Conservation (phyloP, 1,140 invertebrate species). For the Orius insidiosus region DNA sequence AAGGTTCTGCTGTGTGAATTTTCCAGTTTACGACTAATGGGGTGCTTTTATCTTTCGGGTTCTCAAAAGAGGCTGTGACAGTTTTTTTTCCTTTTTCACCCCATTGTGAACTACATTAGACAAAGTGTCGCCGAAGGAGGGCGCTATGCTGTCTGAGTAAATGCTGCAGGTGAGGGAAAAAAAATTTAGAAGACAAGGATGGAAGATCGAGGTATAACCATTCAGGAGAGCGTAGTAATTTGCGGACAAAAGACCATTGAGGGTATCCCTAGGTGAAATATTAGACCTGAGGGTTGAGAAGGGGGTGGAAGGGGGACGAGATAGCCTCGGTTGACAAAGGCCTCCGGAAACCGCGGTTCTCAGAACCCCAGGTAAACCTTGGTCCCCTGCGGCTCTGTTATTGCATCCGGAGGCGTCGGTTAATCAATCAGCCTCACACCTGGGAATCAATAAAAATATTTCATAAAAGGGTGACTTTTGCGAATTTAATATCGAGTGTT, state of each 20-base stretch:
- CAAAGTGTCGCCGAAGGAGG: too few species aligned
- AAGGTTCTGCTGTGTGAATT: too few species aligned
- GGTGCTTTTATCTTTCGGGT: too few species aligned
- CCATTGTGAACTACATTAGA: too few species aligned
- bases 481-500: too few species aligned
- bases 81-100: too few species aligned
- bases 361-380: background rate
- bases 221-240: slow-evolving; percentile 2
- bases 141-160: too few species aligned
- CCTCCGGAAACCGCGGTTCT: slow-evolving; percentile 1
- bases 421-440: slow-evolving; percentile 5
- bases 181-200: too few species aligned
- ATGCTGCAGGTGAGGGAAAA: too few species aligned
- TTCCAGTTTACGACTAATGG: too few species aligned
- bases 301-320: background rate
- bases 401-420: slow-evolving; percentile 5
- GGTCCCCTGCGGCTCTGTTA: slow-evolving; percentile 6
- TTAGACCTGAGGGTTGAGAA: background rate
- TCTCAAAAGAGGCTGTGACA: too few species aligned
- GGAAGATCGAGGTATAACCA: background rate
- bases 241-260: slow-evolving; percentile 9
- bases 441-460: background rate
- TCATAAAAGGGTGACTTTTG: too few species aligned
- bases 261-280: background rate
- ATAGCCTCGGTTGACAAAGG: background rate